phyloP scores from a whole-genome alignment of 92 coral and sea anemone species.

The Paragorgia papillata region DNA sequence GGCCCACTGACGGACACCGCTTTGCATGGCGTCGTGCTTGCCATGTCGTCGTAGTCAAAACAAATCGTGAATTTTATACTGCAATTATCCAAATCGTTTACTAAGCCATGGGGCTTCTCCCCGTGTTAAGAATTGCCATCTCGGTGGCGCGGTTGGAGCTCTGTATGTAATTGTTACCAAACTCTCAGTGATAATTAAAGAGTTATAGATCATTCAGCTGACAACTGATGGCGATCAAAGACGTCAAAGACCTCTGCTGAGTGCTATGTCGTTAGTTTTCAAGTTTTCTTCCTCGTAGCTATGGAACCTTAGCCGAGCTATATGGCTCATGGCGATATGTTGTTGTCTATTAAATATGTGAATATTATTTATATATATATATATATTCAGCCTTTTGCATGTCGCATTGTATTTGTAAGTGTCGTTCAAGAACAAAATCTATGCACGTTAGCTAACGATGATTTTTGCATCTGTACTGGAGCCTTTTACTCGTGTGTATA shows the following conservation, averaged over 20 bases:
- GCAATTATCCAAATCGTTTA: slow-evolving; percentile 45
- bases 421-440: too few species aligned
- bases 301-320: too few species aligned
- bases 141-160: slow-evolving; percentile 21
- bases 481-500: too few species aligned
- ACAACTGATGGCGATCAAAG: slow-evolving; percentile 6
- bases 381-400: too few species aligned
- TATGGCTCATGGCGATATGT: too few species aligned
- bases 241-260: slow-evolving; percentile 4
- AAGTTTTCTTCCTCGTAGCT: too few species aligned
- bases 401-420: too few species aligned
- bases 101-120: slow-evolving; percentile 26
- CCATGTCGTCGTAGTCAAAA: slow-evolving; percentile 27
- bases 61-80: slow-evolving; percentile 30
- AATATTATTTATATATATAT: too few species aligned
- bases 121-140: slow-evolving; percentile 41
- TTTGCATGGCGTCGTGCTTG: slow-evolving; percentile 30
- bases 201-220: slow-evolving; percentile 44
- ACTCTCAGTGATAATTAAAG: slow-evolving; percentile 35
- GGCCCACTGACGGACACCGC: slow-evolving; percentile 18
- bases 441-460: too few species aligned
- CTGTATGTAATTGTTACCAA: slow-evolving; percentile 11
- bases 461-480: too few species aligned
- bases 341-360: too few species aligned
- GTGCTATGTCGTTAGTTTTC: too few species aligned